Base-by-base conservation (phyloP, 2,797 vertebrate species). In the Amniataba percoides region DNA sequence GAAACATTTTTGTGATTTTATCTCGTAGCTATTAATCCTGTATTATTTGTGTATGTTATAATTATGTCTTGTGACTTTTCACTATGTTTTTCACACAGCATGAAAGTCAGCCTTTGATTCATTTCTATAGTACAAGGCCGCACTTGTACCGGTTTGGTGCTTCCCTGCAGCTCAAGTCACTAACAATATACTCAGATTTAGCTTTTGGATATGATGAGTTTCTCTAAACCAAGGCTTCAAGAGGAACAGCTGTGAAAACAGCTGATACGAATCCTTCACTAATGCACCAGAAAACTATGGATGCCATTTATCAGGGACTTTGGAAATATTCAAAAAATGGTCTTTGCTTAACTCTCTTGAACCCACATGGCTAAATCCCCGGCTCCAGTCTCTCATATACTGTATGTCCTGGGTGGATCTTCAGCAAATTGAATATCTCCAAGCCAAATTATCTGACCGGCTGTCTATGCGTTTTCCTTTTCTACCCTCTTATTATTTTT, bases 161-260 rank as follows among this genome's bases (percentile, higher is more conserved):
- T 55, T 52, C n/a, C 27, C 46, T 66, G 60, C 31, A 72, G 69
- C 48, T 58, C 34, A 79, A 67, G 83, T 69, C 40, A 39, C 36
- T 60, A 21, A 61, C 61, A 75, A 23, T 68, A 77, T 62, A 71
- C 75, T 87, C 81, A 78, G 80, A 82, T 70, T 86, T 90, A 66
- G 61, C 55, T 68, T 64, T 85, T 85, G 71, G 84, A 85, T 79
- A 53, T 64, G 74, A 88, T 74, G 72, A 80, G 84, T 81, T 72
- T 62, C 72, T 88, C 61, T 80, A 89, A 90, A 88, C 74, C 78
- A 58, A 61, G 62, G 71, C 77, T 91, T 83, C 43, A 60, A 88
- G 86, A 85, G 78, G 80, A 81, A 81, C 94, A 95, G 93, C 95
- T 96, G 94, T 91, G 48, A 89, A 95, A 95, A 94, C 94, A 95